Evolutionary conservation across 2,797 vertebrate species (phyloP).

Genomic region (Betta splendens): DNA sequence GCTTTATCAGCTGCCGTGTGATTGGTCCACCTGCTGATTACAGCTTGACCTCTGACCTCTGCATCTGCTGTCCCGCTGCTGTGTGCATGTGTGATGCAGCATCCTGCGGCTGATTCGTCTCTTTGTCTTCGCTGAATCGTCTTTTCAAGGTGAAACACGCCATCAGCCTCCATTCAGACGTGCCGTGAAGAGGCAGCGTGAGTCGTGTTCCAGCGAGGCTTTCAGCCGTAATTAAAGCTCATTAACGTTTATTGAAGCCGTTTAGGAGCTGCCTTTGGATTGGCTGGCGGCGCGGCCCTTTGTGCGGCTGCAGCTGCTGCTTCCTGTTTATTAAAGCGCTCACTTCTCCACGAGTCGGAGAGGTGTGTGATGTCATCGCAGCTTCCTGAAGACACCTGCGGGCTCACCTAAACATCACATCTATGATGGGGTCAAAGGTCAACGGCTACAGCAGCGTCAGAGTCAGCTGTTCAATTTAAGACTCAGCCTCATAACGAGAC

Average conservation of each 20-base stretch:
- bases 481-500: too few species aligned
- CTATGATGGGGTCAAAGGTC: neutral
- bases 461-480: too few species aligned
- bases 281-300: conserved; percentile 38
- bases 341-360: conserved; percentile 4
- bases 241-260: conserved; percentile 51
- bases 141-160: conserved; percentile 13
- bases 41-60: conserved; percentile 45
- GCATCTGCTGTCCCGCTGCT: conserved; percentile 12
- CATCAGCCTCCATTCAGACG: conserved; percentile 19
- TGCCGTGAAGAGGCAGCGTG: conserved; percentile 4
- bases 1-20: conserved; percentile 13
- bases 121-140: conserved; percentile 34
- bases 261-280: conserved; percentile 30
- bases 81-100: conserved; percentile 8
- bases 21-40: conserved; percentile 7
- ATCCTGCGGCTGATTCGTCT: conserved; percentile 17
- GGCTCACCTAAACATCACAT: neutral
- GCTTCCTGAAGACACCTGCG: conserved; percentile 48
- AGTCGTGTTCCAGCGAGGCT: conserved; percentile 54
- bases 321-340: conserved; percentile 49
- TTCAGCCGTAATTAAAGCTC: conserved; percentile 62
- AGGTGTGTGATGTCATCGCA: conserved; percentile 13
- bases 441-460: too few species aligned
- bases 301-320: conserved; percentile 48